These are phyloP conservation scores for Bimastos eiseni DNA, from an alignment of 2,888 invertebrate genomes.

Conservation along the genomic window DNA sequence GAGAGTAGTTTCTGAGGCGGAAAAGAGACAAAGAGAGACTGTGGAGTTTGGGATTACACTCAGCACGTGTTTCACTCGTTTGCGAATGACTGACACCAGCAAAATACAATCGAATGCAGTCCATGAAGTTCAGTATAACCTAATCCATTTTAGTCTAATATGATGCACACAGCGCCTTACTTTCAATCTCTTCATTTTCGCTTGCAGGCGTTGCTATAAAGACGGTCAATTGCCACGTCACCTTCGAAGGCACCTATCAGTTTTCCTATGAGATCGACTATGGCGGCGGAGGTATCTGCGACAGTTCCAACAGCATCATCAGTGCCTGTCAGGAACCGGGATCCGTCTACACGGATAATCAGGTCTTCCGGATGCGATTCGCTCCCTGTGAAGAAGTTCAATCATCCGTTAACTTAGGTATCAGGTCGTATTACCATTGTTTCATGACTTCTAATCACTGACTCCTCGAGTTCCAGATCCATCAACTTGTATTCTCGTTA, in stretches of 20 bases:
- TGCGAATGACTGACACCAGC: too few species aligned
- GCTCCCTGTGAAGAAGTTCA: conserved; percentile 71
- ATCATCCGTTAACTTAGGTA: conserved; percentile 52
- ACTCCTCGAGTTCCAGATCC: too few species aligned
- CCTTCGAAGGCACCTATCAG: conserved; percentile 60
- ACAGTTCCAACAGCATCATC: conserved; percentile 82
- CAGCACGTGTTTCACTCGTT: too few species aligned
- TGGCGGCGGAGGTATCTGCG: conserved; percentile 68
- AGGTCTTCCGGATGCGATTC: conserved; percentile 92
- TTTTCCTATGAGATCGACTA: conserved; percentile 57
- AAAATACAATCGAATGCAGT: too few species aligned
- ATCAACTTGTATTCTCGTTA: too few species aligned
- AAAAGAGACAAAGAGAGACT: too few species aligned
- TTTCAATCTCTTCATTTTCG: background rate
- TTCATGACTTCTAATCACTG: too few species aligned
- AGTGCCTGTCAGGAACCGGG: conserved; percentile 92
- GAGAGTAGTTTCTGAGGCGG: too few species aligned
- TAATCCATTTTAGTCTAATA: background rate
- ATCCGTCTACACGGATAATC: conserved; percentile 92
- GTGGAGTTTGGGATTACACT: too few species aligned
- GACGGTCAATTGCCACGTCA: conserved; percentile 57
- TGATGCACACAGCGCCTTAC: background rate
- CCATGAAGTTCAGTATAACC: background rate
- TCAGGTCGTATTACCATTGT: background rate
- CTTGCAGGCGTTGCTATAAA: conserved; percentile 46